These are phyloP conservation scores for Eilema sororculum DNA, from an alignment of 2,888 invertebrate species.

Conservation along the genomic window DNA sequence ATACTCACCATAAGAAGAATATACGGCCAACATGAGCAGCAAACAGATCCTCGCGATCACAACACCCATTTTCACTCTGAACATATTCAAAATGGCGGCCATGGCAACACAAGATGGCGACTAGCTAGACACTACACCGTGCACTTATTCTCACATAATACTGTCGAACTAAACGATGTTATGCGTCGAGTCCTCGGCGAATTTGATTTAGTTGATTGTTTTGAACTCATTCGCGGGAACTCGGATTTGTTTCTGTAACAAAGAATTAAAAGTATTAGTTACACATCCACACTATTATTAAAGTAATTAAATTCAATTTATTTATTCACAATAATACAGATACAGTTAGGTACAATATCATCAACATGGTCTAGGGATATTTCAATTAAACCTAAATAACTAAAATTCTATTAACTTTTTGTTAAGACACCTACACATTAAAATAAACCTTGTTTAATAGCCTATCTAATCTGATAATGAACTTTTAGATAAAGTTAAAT, in stretches of 20 bases:
- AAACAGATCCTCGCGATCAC: conserved; percentile 64
- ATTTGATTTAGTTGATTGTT: conserved; percentile 38
- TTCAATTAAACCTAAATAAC: no score
- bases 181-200: conserved; percentile 54
- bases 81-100: conserved; percentile 73
- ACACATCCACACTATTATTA: no score
- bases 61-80: conserved; percentile 62
- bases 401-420: no score
- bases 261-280: conserved; percentile 24
- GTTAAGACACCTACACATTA: no score
- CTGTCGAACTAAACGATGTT: conserved; percentile 54
- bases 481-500: no score
- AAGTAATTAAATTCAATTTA: no score
- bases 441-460: no score
- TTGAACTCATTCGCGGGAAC: conserved; percentile 73
- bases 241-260: conserved; percentile 61
- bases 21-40: conserved; percentile 74
- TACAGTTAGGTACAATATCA: no score
- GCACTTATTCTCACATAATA: conserved; percentile 80
- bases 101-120: conserved; percentile 69
- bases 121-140: conserved; percentile 64
- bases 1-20: conserved; percentile 80
- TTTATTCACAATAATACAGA: no score
- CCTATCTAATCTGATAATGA: no score
- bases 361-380: no score